These are phyloP conservation scores for Himalopsyche japonica DNA, from an alignment of 2,888 invertebrate genomes.

Conservation along the genomic window DNA sequence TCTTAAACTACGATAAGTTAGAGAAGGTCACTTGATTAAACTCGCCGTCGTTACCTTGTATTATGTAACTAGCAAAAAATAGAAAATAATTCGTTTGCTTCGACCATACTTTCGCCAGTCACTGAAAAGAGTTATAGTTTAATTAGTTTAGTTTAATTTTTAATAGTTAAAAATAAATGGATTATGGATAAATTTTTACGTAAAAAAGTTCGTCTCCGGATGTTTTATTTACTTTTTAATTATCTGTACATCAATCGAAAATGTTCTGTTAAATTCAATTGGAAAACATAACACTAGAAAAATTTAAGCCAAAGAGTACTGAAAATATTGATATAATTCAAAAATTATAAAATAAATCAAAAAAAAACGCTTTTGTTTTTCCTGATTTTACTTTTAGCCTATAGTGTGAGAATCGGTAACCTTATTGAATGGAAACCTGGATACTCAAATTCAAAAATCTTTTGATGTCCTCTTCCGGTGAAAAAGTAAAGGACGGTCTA, in stretches of 20 bases:
- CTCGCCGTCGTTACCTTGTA: background rate
- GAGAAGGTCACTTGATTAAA: conserved; percentile 11
- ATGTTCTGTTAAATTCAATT: too few species aligned
- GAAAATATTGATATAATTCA: background rate
- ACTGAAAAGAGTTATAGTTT: background rate
- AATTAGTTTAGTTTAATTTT: too few species aligned
- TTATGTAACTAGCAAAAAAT: background rate
- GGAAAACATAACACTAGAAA: background rate
- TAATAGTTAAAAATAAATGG: too few species aligned
- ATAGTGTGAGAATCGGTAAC: background rate
- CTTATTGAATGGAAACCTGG: background rate
- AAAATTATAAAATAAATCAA: background rate
- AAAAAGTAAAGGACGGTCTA: background rate
- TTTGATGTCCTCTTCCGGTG: background rate
- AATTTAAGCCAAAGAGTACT: background rate
- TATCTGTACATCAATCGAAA: too few species aligned
- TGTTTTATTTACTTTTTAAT: too few species aligned
- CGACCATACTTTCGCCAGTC: background rate
- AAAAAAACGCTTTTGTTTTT: background rate
- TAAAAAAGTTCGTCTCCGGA: too few species aligned
- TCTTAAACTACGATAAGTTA: background rate
- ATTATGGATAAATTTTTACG: too few species aligned
- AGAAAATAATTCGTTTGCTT: background rate
- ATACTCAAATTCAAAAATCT: background rate
- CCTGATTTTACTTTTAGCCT: background rate